phyloP scores from a whole-genome alignment of 2,797 vertebrate genomes.

The Eulemur albifrons region DNA sequence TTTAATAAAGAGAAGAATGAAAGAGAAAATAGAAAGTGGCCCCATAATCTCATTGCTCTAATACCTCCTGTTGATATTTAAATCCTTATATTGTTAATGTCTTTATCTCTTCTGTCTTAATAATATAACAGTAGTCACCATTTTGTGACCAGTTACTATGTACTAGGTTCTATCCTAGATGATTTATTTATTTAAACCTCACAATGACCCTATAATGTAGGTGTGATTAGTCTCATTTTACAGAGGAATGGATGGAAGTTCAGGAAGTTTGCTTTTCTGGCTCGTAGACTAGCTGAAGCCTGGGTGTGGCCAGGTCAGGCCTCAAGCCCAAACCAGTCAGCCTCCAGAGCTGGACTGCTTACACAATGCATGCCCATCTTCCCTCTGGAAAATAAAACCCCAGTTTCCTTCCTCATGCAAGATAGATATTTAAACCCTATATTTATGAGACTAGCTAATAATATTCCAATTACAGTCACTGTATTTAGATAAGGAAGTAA shows the following conservation, averaged over 20 bases:
- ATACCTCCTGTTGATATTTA: background rate
- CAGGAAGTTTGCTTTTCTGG: background rate
- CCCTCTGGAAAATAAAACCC: background rate
- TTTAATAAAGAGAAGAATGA: constrained; percentile 35
- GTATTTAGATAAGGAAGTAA: constrained; percentile 28
- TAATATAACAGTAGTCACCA: background rate
- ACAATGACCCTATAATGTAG: background rate
- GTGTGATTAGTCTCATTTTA: constrained; percentile 1
- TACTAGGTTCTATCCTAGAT: background rate
- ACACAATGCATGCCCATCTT: background rate
- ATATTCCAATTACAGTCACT: background rate
- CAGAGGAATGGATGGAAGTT: background rate
- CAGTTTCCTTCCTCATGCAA: background rate
- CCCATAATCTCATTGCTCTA: background rate
- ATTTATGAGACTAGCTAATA: constrained; percentile 32
- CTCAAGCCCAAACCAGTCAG: background rate
- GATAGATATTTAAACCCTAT: background rate
- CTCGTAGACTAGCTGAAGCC: background rate
- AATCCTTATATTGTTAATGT: background rate
- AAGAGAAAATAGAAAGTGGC: background rate
- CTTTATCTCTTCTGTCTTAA: constrained; percentile 22
- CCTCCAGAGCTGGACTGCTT: background rate
- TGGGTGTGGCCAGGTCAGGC: background rate
- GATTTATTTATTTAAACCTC: constrained; percentile 20
- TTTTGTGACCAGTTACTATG: constrained; percentile 1